These are phyloP conservation scores for Sinocyclocheilus maitianheensis DNA, from an alignment of 2,113 vertebrate species.

Conservation along the genomic window DNA sequence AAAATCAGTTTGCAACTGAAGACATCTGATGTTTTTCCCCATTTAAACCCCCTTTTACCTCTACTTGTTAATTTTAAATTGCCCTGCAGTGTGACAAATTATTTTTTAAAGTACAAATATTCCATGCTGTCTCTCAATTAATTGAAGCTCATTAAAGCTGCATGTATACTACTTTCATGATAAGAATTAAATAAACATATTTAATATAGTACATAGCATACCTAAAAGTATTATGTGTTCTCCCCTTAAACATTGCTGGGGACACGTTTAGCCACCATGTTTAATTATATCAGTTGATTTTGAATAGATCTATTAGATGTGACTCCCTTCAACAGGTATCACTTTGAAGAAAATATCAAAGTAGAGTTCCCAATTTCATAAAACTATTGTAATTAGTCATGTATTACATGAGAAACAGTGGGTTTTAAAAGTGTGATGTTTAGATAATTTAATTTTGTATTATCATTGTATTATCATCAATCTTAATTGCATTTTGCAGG, in stretches of 20 bases:
- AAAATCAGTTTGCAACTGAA: too few species aligned
- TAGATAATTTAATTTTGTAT: not conserved
- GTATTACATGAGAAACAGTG: not conserved
- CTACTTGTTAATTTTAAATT: not conserved
- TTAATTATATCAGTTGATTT: not conserved
- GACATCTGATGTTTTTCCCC: too few species aligned
- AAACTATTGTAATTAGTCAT: not conserved
- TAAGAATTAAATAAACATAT: too few species aligned
- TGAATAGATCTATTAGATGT: not conserved
- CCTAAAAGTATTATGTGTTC: not conserved
- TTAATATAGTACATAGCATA: not conserved
- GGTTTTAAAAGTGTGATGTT: not conserved
- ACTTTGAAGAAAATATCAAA: not conserved
- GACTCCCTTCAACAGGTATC: not conserved
- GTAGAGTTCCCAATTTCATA: not conserved
- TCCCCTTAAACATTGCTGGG: not conserved
- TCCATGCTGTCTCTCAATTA: not conserved
- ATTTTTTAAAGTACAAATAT: not conserved
- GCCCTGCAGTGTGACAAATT: not conserved
- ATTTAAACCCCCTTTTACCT: too few species aligned
- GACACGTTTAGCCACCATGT: not conserved
- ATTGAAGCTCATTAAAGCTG: not conserved
- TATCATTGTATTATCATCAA: conserved; percentile 33
- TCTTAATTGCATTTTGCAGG: conserved; percentile 10
- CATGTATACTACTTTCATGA: not conserved